Evolutionary conservation across 2,797 vertebrate species (phyloP), one percentile per base, ranked within the genome.

Genomic region (Pantherophis alleghaniensis): DNA sequence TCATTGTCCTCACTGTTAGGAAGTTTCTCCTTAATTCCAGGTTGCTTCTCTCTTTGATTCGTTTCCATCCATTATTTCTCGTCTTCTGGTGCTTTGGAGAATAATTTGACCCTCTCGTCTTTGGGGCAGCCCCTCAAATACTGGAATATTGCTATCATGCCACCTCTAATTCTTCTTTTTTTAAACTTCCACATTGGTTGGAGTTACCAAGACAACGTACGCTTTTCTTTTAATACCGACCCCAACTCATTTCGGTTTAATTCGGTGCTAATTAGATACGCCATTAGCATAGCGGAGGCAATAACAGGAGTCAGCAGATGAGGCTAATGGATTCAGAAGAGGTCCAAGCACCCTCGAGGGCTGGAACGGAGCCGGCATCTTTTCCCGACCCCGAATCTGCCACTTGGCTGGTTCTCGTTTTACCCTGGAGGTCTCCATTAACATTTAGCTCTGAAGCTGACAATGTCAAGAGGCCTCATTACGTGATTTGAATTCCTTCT

Each of bases 181-280:
- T 4, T 63, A n/a, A 56, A 11, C 6, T 90, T 59, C 59, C 22
- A 18, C 56, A 1, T 90, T 42, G 42, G 20, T 37, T 28, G 20
- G 86, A 56, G 89, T 28, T 16, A 74, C 11, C 20, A 22, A 69
- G 20, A 63, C 56, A 42, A 42, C 26, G 59, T 47, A 55, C 55
- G 91, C 60, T 61, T 53, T 61, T 91, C 90, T 93, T 89, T 89
- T 91, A 86, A 61, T 87, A 91, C 93, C 63, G 89, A 93, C 63
- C 88, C 61, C 87, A 32, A 55, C 57, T 79, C 61, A 91, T 93
- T 59, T 91, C 69, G 28, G 87, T 91, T 93, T 93, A 61, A 91
- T 93, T 93, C 87, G 42, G 66, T 32, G 42, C 90, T 86, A 86
- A 93, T 93, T 89, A 59, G 47, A 91, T 86, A 32, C 69, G 60